Base-by-base conservation (phyloP, 2,888 invertebrate genomes). In the Lithophane leautieri region DNA sequence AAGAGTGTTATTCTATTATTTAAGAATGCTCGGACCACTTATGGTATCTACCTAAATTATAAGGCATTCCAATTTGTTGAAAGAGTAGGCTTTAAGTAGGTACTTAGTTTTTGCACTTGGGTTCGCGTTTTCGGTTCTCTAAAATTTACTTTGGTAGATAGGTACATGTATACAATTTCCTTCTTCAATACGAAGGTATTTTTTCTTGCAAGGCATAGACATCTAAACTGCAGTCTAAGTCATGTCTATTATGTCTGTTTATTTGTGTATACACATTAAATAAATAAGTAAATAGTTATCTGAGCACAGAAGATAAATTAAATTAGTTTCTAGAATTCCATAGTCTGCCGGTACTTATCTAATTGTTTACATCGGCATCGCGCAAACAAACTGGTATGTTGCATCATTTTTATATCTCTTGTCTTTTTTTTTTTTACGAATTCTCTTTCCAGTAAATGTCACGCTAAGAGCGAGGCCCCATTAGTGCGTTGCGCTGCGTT, bases 341-440 rank as follows among this genome's bases (percentile, higher is more conserved):
- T 28, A 63, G 40, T 42, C 22, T 16, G 25, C 12, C 44, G 65
- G n/a, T 34, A n/a, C n/a, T n/a, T n/a, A 47, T 61, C 62, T 58
- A 60, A 63, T 76, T 56, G 25, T 62, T 22, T 70, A n/a, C 16
- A 63, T 76, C 65, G 50, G 22, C 16, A 63, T 76, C 65, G 50
- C 67, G 54, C 28, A 70, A 60, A n/a, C 11, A n/a, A n/a, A 56
- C 54, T 62, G 40, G 19, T 62, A 67, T 74, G 56, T 83, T 76
- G 68, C 73, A 73, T 76, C 54, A 82, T 76, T 70, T 65, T n/a
- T n/a, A n/a, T n/a, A n/a, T n/a, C n/a, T n/a, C n/a, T n/a, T n/a
- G n/a, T 76, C 54, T 78, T 76, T 70, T 65, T 7, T 14, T 42
- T 34, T 66, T 70, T 16, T 34, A 50, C 22, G 9, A 4, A 19